Evolutionary conservation across 2,797 vertebrate species (phyloP).

Genomic region (Mycteria americana): DNA sequence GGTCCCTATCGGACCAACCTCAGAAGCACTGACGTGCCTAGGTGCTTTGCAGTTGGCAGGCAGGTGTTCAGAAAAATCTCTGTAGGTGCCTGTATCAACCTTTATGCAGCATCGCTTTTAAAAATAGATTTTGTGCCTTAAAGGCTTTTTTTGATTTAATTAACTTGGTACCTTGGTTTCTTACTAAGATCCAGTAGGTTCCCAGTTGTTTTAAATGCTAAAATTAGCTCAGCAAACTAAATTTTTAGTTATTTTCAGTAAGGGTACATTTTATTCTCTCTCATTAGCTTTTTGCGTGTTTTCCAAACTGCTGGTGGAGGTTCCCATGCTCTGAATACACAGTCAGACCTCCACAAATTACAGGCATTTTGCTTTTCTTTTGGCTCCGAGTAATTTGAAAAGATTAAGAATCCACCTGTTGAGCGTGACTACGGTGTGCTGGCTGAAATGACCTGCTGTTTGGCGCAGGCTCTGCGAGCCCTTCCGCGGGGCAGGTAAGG

Average conservation of each 20-base stretch:
- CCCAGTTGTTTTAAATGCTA: not conserved
- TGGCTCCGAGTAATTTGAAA: not conserved
- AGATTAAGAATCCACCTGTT: not conserved
- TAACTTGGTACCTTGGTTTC: not conserved
- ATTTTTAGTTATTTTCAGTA: not conserved
- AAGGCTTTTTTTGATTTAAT: not conserved
- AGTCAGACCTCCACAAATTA: not conserved
- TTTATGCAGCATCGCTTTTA: not conserved
- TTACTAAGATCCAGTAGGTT: not conserved
- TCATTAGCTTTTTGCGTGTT: not conserved
- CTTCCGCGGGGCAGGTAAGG: not conserved
- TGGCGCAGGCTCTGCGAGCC: accelerated
- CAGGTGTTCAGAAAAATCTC: not conserved
- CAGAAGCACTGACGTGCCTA: not conserved
- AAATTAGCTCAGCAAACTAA: not conserved
- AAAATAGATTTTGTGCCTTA: not conserved
- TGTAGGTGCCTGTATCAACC: not conserved
- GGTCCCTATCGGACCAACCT: not conserved
- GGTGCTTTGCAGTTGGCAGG: not conserved
- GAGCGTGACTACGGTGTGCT: not conserved
- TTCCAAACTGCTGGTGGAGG: not conserved
- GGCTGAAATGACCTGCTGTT: not conserved
- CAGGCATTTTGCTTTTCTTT: not conserved
- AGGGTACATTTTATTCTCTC: not conserved
- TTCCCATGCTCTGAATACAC: not conserved